Evolutionary conservation across 1,140 invertebrate genomes (phyloP), one percentile per base, ranked within the genome.

Genomic region (Drosophila eugracilis): DNA sequence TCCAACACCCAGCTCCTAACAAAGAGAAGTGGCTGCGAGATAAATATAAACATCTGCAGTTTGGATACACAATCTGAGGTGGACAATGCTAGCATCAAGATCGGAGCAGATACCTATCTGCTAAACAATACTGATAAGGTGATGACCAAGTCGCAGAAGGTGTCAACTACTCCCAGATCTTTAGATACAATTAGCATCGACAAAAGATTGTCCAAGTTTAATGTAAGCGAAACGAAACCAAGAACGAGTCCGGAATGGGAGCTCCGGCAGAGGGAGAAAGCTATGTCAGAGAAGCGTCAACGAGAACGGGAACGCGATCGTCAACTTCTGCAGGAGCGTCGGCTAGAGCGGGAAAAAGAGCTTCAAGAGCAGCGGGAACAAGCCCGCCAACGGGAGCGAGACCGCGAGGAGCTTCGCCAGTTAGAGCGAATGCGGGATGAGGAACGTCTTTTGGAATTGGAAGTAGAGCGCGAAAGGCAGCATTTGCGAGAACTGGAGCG

Each of bases 41-140:
- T 91, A 0, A 89, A 84, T 55, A 89, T 90, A 2, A 89, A 78
- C 19, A 91, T 89, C 3, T 66, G 57, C n/a, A 47, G 32, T 14
- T 28, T 70, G n/a, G 73, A 78, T 2, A 21, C 57, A 2, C 44
- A 49, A 3, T 45, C 26, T 1, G 60, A 67, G 14, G 32, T 14
- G 49, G 44, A 80, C 26, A 63, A 57, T 42, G 37, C 89, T 14
- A 65, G 53, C 5, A 90, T 91, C 5, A 60, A 89, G 21, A 90
- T 90, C 19, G 73, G 69, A 15, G 48, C 76, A 5, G 79, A 90
- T 50, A 17, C 42, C 21, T 66, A 54, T 37, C 32, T 83, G 21
- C 22, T 54, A 4, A 76, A 67, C 44, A 89, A 84, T 15, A 71
- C 60, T 30, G 59, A 86, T 9, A 57, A 44, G 17, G 42, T 5